Evolutionary conservation across 2,888 invertebrate genomes (phyloP), one percentile per base, ranked within the genome.

Genomic region (Acronicta leporina): DNA sequence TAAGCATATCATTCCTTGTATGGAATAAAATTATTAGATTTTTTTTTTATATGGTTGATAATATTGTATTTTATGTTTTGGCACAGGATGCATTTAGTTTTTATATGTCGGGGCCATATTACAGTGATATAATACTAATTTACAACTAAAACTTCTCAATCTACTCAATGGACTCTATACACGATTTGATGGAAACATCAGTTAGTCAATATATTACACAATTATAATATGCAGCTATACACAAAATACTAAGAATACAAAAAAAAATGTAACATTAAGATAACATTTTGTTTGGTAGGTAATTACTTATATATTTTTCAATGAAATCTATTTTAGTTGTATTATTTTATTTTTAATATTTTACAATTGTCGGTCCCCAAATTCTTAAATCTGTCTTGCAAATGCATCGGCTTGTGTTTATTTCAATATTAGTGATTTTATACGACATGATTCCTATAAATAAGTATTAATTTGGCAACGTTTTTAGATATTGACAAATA

Each of bases 101-200:
- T 75, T 68, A 59, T 71, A 76, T 81, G 75, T 81, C 73, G 84
- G 85, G 85, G 89, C 88, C 89, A 89, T 89, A 87, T 9, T 65
- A 80, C 83, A 81, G 86, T 89, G 88, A 87, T 88, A 85, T 68
- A 66, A 69, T 63, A 38, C 77, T 77, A 75, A 70, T 77, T 82
- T 73, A 59, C 63, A 57, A 40, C 50, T 60, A 54, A 55, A 62
- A 59, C 45, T 48, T 65, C 42, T 68, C 50, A 64, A 50, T 38
- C 20, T 53, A 54, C 25, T 33, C 20, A 64, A 61, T 58, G 57
- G 41, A 63, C 45, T 66, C 27, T 48, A 41, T 8, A 20, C 30
- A 2, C 7, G 13, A 35, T 11, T 13, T 5, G 20, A 20, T 20
- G 20, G 20, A 20, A 20, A 20, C 35, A 48, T 59, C 27, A 41